Evolutionary conservation across 1,140 invertebrate species (phyloP), one percentile per base, ranked within the genome.

Genomic region (Drosophila sechellia): DNA sequence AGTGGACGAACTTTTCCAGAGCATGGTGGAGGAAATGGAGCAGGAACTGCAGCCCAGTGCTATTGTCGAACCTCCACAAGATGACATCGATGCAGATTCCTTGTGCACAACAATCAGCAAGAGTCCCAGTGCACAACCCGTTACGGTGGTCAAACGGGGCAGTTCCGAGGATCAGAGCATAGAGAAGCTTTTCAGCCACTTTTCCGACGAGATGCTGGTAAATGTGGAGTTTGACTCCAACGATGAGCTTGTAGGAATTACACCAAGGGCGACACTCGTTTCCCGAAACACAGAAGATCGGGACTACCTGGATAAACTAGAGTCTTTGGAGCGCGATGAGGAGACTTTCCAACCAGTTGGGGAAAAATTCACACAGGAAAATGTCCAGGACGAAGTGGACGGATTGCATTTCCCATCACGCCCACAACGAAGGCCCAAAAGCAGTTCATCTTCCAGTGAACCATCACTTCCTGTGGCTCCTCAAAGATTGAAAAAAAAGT

Each of bases 111-210:
- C 90, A 3, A 91, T 90, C 37, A 91, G 86, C 57, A 91, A 91
- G 69, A 92, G 90, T 81, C 90, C 90, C 8, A 91, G 90, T 63
- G 83, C 65, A 13, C 83, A 90, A 8, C 84, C 81, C 0, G 54
- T 91, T 0, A 91, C 90, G 1, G 84, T 90, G 17, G 81, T 86
- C 0, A 77, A 80, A 31, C 75, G 89, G 0, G 91, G 91, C 11
- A 87, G 85, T 20, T 91, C 90, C 8, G 90, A 92, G 53, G 90
- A 92, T 37, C 83, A 92, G 4, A 92, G 91, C 55, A 92, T 92
- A n/a, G 91, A 92, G 46, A 80, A 90, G 53, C 65, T 92, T 0
- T 90, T 92, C 20, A 78, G 77, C 4, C 57, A 92, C 12, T 77
- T 92, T 15, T 78, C 86, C 13, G 90, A 92, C 65, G 83, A 92